phyloP scores from a whole-genome alignment of 2,113 vertebrate genomes.

The Desmodus rotundus region DNA sequence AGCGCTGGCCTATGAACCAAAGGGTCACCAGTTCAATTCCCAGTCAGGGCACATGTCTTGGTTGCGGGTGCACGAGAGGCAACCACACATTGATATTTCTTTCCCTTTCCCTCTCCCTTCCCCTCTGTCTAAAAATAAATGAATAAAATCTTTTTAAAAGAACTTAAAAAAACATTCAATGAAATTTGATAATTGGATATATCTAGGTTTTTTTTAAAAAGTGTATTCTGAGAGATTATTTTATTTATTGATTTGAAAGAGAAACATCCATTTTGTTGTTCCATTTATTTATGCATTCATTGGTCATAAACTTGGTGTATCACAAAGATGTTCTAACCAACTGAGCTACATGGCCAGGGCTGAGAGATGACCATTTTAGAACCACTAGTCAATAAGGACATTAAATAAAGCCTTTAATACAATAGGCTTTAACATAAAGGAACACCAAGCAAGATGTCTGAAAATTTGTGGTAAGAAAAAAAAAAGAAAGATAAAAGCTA shows the following conservation, averaged over 20 bases:
- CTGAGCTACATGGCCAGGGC: background rate
- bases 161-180: background rate
- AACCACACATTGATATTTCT: too few relatives aligned
- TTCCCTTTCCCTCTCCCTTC: too few relatives aligned
- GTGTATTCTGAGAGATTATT: background rate
- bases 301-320: background rate
- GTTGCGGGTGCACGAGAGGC: too few relatives aligned
- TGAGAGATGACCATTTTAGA: background rate
- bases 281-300: background rate
- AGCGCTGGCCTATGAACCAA: too few relatives aligned
- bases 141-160: too few relatives aligned
- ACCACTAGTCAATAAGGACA: background rate
- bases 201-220: background rate
- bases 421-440: background rate
- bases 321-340: background rate
- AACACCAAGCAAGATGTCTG: background rate
- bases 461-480: background rate
- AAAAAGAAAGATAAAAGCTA: background rate
- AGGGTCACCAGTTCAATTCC: too few relatives aligned
- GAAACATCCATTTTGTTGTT: background rate
- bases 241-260: background rate
- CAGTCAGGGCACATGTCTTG: too few relatives aligned
- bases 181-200: background rate
- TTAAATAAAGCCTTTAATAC: slow-evolving; percentile 30
- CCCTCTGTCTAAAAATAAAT: too few relatives aligned